Conservation (phyloP, 2,113 vertebrate genomes). For the Mastomys natalensis region DNA sequence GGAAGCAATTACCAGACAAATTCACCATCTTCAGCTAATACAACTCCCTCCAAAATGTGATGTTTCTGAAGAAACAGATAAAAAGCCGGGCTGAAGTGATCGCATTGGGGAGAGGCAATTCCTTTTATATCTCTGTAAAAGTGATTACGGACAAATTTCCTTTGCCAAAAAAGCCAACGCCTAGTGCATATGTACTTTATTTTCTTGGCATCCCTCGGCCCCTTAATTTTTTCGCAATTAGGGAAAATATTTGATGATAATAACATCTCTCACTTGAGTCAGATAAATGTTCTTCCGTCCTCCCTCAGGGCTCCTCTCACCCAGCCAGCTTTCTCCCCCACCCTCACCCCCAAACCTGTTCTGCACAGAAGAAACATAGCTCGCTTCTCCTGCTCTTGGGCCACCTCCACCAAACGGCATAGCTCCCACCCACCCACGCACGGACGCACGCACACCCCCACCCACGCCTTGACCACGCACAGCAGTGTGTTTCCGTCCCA, state of each 20-base stretch:
- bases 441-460: neutral
- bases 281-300: neutral
- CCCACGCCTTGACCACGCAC: neutral
- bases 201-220: constrained; percentile 67
- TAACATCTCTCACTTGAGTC: neutral
- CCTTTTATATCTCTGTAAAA: constrained; percentile 58
- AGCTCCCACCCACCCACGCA: too few relatives aligned
- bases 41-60: neutral
- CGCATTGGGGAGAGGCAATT: constrained; percentile 54
- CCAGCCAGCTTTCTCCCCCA: neutral
- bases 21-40: neutral
- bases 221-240: constrained; percentile 67
- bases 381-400: rapidly evolving
- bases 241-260: constrained; percentile 30
- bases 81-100: constrained; percentile 15
- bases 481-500: rapidly evolving
- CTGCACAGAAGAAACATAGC: neutral
- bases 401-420: neutral
- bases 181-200: neutral
- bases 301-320: neutral
- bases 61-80: constrained; percentile 41
- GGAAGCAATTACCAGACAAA: constrained; percentile 43
- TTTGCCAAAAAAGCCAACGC: constrained; percentile 61
- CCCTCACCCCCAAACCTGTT: neutral
- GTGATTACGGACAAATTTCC: constrained; percentile 60